Evolutionary conservation across 2,113 vertebrate species (phyloP).

Genomic region (Trichomycterus rosablanca): DNA sequence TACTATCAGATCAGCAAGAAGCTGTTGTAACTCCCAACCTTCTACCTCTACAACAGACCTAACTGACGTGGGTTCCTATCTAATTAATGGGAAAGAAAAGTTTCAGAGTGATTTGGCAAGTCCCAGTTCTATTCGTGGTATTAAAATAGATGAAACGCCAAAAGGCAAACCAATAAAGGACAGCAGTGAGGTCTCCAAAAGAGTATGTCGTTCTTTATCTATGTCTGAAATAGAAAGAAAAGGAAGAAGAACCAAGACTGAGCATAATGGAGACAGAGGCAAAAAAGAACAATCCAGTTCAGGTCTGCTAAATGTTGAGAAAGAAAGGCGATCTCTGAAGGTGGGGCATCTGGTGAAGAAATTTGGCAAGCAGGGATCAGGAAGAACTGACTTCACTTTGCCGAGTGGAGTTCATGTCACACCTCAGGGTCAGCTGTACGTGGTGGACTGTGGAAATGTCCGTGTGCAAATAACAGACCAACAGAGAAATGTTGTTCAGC

Average conservation of each 20-base stretch:
- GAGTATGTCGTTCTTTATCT: constrained; percentile 57
- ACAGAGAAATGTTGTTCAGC: constrained; percentile 65
- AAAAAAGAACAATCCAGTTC: constrained; percentile 33
- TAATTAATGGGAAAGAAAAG: constrained; percentile 35
- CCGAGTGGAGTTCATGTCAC: constrained; percentile 67
- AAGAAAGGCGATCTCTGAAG: constrained; percentile 45
- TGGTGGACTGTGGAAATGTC: constrained; percentile 75
- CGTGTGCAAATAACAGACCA: constrained; percentile 68
- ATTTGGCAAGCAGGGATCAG: constrained; percentile 73
- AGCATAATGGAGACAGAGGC: constrained; percentile 15
- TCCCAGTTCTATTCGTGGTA: not conserved
- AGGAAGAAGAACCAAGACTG: constrained; percentile 30
- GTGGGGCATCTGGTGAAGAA: constrained; percentile 54
- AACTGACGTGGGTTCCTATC: constrained; percentile 53
- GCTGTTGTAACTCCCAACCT: constrained; percentile 43
- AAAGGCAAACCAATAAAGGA: constrained; percentile 32
- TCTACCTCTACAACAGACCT: constrained; percentile 63
- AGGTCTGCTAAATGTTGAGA: constrained; percentile 48
- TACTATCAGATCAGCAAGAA: constrained; percentile 59
- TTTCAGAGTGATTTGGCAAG: constrained; percentile 25
- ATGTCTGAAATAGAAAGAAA: constrained; percentile 58
- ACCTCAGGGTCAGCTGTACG: constrained; percentile 65
- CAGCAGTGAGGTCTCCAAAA: constrained; percentile 24
- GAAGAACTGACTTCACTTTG: constrained; percentile 66
- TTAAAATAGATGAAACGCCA: constrained; percentile 31